A percentile compares a stretch with the other conserved stretches of the same genome.
phyloP scores from a whole-genome alignment of 2,888 invertebrate species.

The Neoascia interrupta region DNA sequence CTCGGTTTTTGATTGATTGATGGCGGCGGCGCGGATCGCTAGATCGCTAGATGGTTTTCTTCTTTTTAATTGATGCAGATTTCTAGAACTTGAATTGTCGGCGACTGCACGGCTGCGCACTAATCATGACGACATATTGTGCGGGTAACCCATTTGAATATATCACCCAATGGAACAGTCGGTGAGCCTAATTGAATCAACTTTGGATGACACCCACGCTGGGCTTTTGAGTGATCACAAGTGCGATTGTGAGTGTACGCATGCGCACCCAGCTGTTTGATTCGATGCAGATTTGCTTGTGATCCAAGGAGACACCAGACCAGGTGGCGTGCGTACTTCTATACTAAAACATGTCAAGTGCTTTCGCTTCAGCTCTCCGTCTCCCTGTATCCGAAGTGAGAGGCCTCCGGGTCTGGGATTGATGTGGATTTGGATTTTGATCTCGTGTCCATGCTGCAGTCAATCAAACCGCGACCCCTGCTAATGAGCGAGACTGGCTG shows the following conservation, averaged over 20 bases:
- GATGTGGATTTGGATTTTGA: slow-evolving; percentile 55
- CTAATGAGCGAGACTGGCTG: slow-evolving; percentile 55
- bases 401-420: slow-evolving; percentile 20
- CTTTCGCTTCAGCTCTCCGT: slow-evolving; percentile 43
- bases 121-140: slow-evolving; percentile 63
- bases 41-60: slow-evolving; percentile 39
- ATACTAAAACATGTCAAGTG: slow-evolving; percentile 48
- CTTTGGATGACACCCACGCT: slow-evolving; percentile 63
- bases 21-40: no score
- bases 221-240: slow-evolving; percentile 40
- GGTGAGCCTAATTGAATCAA: slow-evolving; percentile 47
- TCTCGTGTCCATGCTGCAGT: slow-evolving; percentile 63
- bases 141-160: slow-evolving; percentile 52
- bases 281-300: slow-evolving; percentile 11
- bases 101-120: slow-evolving; percentile 61
- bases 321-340: slow-evolving; percentile 49
- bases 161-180: slow-evolving; percentile 44
- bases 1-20: slow-evolving; percentile 57
- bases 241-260: slow-evolving; percentile 47
- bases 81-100: slow-evolving; percentile 8
- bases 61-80: slow-evolving; percentile 48
- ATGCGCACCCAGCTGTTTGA: slow-evolving; percentile 43
- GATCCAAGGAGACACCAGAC: slow-evolving; percentile 5
- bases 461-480: slow-evolving; percentile 63
- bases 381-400: background rate